Evolutionary conservation across 2,888 invertebrate genomes (phyloP).

Genomic region (Psylliodes chrysocephalus): DNA sequence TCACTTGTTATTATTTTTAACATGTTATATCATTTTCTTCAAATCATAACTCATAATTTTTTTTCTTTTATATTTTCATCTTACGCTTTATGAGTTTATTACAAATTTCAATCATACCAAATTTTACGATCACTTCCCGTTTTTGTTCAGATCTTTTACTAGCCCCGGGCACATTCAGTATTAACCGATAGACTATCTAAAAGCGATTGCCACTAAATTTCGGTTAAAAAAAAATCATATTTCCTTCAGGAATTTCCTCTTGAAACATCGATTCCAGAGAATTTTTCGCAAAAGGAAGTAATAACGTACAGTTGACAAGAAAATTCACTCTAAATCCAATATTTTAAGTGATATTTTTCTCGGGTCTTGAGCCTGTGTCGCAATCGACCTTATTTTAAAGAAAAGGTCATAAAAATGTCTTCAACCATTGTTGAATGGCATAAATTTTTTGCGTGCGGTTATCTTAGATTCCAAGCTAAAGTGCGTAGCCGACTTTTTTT

Average conservation of each 20-base stretch:
- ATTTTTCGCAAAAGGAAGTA: slow-evolving; percentile 8
- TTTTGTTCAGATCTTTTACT: too few species aligned
- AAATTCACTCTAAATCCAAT: slow-evolving; percentile 8
- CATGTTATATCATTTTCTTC: too few species aligned
- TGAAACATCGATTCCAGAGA: background rate
- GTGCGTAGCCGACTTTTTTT: too few species aligned
- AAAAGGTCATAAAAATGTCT: slow-evolving; percentile 7
- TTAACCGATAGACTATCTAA: too few species aligned
- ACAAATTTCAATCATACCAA: too few species aligned
- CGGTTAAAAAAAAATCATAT: background rate
- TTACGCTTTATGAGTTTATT: too few species aligned
- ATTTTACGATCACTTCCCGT: too few species aligned
- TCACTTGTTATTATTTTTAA: too few species aligned
- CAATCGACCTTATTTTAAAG: background rate
- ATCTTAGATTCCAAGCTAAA: too few species aligned
- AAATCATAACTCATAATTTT: too few species aligned
- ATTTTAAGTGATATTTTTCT: slow-evolving; percentile 12
- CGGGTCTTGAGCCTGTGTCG: background rate
- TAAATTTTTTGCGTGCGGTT: background rate
- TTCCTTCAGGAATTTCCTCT: background rate
- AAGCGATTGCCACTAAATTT: background rate
- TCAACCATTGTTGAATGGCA: background rate
- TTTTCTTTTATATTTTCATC: too few species aligned
- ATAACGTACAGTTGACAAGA: slow-evolving; percentile 3
- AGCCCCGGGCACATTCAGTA: too few species aligned